Evolutionary conservation across 2,113 vertebrate species (phyloP), one percentile per base, ranked within the genome.

Genomic region (Hipposideros armiger): DNA sequence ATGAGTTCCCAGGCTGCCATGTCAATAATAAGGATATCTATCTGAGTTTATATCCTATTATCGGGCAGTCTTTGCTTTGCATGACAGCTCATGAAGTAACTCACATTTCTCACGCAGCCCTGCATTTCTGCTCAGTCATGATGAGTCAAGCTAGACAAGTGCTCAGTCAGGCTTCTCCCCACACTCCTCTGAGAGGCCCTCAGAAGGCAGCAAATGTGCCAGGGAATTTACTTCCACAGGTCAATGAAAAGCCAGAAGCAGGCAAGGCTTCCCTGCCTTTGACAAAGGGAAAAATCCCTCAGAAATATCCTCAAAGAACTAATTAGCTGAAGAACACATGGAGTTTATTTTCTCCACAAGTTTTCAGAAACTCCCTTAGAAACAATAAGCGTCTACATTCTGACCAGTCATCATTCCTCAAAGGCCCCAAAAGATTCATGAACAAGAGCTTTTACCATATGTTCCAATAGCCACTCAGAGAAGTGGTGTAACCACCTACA

Each of bases 311-410:
- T 87, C 3, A 10, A n/a, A 45, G 42, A 78, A 83, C 74, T 54
- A 78, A 62, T 73, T 15, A 69, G 17, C 30, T 42, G 32, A 89
- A 82, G 60, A 81, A 20, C 16, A 16, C 11, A 17, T 16, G 16
- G 47, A 20, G 32, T 58, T 73, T 74, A 54, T 80, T 90, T 95
- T 72, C 70, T 69, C 14, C 11, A 0, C 36, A 30, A n/a, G 54
- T 56, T 94, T 89, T 81, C 66, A 94, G 84, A 94, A 78, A 60
- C 3, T 11, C 64, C 3, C 64, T 67, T 56, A 80, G 82, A 93
- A 93, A 81, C 15, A 69, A 52, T 19, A 17, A 20, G 36, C 2
- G 52, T 80, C 36, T 77, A 26, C 28, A 32, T 73, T 72, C 42
- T 82, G 58, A 88, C 40, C 81, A 58, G 22, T 30, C 54, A 45